Conservation (phyloP, 2,888 invertebrate genomes). For the Merodon equestris region DNA sequence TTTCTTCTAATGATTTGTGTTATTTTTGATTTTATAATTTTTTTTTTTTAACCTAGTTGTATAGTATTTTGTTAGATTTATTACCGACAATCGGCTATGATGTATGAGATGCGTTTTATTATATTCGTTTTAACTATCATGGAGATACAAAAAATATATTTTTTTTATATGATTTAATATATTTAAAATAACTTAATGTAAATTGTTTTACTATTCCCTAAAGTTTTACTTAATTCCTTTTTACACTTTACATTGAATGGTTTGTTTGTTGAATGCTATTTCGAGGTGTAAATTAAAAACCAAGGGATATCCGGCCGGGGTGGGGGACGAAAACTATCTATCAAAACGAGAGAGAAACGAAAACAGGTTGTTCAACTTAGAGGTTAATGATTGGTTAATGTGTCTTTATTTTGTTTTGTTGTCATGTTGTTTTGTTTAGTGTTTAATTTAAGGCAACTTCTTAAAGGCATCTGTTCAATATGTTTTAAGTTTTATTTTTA, state of each 20-base stretch:
- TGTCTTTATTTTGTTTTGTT: conserved; percentile 43
- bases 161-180: conserved; percentile 34
- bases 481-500: conserved; percentile 15
- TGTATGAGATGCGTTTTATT: conserved; percentile 2
- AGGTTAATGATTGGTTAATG: conserved; percentile 37
- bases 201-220: conserved; percentile 7
- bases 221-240: conserved; percentile 6
- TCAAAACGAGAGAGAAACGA: too few relatives aligned
- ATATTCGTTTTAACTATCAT: conserved; percentile 22
- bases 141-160: conserved; percentile 54
- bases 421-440: conserved; percentile 44
- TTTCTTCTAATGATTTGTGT: conserved; percentile 6
- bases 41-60: conserved; percentile 6
- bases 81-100: not conserved
- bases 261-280: not conserved
- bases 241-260: not conserved
- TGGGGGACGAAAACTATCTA: not conserved
- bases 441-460: conserved; percentile 76
- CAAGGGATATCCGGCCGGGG: not conserved
- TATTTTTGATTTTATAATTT: conserved; percentile 8
- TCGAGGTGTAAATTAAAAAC: not conserved
- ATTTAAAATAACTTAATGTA: conserved; percentile 35
- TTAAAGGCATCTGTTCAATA: conserved; percentile 77
- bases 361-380: too few relatives aligned
- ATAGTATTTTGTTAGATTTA: conserved; percentile 7